These are phyloP conservation scores for Rhinichthys osculus DNA, from an alignment of 2,797 vertebrate species.

Conservation along the genomic window DNA sequence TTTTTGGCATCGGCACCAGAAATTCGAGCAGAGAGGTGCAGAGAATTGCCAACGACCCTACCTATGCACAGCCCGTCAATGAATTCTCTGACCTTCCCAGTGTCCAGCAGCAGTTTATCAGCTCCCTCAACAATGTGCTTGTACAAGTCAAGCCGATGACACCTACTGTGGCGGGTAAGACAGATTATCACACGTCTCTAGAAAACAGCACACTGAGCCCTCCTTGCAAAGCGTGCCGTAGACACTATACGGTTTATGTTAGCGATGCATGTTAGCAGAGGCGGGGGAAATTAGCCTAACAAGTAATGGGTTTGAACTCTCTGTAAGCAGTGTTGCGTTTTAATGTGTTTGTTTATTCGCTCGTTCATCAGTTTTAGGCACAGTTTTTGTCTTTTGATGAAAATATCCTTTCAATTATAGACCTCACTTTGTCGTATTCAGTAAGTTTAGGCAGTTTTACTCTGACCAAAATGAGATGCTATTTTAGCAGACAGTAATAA, in stretches of 20 bases:
- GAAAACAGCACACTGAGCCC: background rate
- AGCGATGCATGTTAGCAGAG: background rate
- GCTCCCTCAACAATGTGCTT: slow-evolving; percentile 53
- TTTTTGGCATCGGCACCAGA: slow-evolving; percentile 55
- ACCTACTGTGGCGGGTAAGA: slow-evolving; percentile 66
- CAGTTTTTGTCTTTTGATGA: background rate
- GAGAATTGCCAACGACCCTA: slow-evolving; percentile 64
- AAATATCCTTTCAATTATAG: background rate
- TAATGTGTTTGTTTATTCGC: background rate
- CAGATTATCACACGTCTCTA: background rate
- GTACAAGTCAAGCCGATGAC: slow-evolving; percentile 13
- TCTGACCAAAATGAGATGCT: background rate
- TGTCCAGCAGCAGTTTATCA: slow-evolving; percentile 76
- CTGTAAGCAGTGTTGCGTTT: background rate
- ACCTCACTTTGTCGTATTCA: background rate
- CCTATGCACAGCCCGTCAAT: slow-evolving; percentile 46
- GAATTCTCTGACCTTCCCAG: slow-evolving; percentile 78
- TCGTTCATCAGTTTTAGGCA: background rate
- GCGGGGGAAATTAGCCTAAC: background rate
- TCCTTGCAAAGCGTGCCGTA: background rate
- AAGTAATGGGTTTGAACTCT: background rate
- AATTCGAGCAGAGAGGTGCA: slow-evolving; percentile 68
- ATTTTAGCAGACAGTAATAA: background rate
- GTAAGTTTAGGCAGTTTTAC: background rate
- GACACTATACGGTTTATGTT: background rate